Base-by-base conservation (phyloP, 2,888 invertebrate genomes). In the Plagiodera versicolora region DNA sequence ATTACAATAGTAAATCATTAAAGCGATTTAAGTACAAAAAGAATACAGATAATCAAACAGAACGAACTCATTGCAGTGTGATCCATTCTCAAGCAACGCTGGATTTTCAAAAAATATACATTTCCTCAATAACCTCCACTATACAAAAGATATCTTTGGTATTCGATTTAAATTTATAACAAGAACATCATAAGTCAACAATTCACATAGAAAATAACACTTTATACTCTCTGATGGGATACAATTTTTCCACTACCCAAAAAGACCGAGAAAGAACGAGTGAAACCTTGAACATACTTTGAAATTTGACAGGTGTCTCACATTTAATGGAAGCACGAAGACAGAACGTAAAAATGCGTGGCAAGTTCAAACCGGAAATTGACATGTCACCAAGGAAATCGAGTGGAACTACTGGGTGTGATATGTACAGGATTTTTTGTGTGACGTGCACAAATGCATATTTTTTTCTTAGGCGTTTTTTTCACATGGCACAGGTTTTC, bases 91-190 rank as follows among this genome's bases (percentile, higher is more conserved):
- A 57, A 63, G 60, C 67, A 70, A 72, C 74, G 72, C 70, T 72
- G 72, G 63, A 69, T 72, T 66, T 67, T 72, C 69, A 71, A 75
- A 71, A 76, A 77, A 76, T 78, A 77, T 77, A 77, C 75, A 76
- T 70, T 75, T 72, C 75, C 72, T 72, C 68, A 66, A 75, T 68
- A 66, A 58, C 63, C 71, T 74, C 73, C 68, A 76, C 74, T 77
- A 76, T 76, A 78, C 77, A 78, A 78, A 77, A 78, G 77, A 78
- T 77, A 77, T 79, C 79, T 79, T 79, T 79, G 79, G 79, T 79
- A 79, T 79, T 75, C 74, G 74, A 72, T 73, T 71, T 69, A 65
- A 74, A 75, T 74, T 75, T 74, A 76, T 77, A 78, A 78, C 77
- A 74, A 75, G 73, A 73, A 74, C 71, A 67, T 70, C 63, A 61